A percentile compares a stretch with the other conserved stretches of the same genome.
phyloP scores from a whole-genome alignment of 2,113 vertebrate species.

The Indri indri region DNA sequence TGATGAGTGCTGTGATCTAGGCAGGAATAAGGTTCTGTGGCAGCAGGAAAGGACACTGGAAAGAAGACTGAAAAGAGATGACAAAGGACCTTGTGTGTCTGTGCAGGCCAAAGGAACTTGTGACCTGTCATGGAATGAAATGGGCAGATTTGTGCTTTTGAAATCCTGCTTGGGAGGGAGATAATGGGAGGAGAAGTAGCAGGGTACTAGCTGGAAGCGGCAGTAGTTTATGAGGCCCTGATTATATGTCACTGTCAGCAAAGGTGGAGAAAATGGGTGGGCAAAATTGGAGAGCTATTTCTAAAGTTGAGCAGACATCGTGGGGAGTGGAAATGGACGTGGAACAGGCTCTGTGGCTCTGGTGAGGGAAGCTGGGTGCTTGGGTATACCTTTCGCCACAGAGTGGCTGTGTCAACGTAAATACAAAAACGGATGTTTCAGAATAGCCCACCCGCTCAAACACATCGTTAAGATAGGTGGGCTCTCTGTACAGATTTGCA shows the following conservation, averaged over 20 bases:
- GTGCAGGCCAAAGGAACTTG: background rate
- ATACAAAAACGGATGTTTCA: background rate
- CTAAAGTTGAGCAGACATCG: background rate
- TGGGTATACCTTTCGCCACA: background rate
- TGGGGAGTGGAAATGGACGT: background rate
- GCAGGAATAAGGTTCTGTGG: background rate
- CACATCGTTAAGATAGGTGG: background rate
- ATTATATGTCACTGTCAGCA: background rate
- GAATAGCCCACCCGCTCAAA: background rate
- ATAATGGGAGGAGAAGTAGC: background rate
- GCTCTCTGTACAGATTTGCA: background rate
- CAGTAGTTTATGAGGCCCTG: background rate
- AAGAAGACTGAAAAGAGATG: background rate
- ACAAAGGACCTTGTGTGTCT: background rate
- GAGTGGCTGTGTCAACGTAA: background rate
- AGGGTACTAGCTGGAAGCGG: background rate
- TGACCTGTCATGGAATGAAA: background rate
- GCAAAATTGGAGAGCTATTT: background rate
- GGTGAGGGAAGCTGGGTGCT: background rate
- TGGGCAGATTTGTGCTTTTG: background rate
- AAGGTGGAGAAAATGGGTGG: background rate
- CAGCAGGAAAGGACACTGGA: background rate
- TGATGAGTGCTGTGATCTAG: background rate
- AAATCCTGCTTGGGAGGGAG: background rate
- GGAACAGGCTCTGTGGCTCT: background rate